phyloP scores from a whole-genome alignment of 30 jellyfish, hydroid and myxozoan species.

The Pseudorhiza aurosa region DNA sequence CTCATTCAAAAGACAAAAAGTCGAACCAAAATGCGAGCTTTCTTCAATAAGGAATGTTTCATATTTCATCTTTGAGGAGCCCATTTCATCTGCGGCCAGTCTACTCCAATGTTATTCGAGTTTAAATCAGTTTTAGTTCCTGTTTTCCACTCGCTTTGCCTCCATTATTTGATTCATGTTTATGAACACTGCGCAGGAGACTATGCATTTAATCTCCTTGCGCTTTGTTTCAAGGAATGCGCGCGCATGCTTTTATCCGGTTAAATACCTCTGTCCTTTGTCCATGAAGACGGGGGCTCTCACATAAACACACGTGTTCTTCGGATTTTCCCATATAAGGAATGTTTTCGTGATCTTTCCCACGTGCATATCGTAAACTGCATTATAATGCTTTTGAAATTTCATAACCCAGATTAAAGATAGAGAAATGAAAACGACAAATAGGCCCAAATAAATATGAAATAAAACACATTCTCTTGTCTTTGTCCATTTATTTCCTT shows the following conservation, averaged over 20 bases:
- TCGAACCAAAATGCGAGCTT: constrained; percentile 54
- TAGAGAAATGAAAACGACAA: no score
- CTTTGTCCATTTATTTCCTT: no score
- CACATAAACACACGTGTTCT: background rate
- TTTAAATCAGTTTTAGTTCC: constrained; percentile 12
- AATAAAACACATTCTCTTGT: no score
- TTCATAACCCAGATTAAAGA: no score
- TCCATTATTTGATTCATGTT: background rate
- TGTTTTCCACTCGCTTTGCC: constrained; percentile 11
- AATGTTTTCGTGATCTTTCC: background rate
- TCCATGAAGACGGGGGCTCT: constrained; percentile 37
- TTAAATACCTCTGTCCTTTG: background rate
- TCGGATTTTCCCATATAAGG: background rate
- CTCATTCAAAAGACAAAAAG: constrained; percentile 77
- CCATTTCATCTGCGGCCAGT: background rate
- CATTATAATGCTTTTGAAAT: no score
- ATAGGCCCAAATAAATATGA: no score
- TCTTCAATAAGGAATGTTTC: constrained; percentile 72
- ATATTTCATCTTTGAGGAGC: constrained; percentile 50
- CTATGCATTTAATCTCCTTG: background rate
- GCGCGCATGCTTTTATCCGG: constrained; percentile 28
- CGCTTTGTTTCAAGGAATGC: constrained; percentile 25
- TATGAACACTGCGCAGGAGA: constrained; percentile 14
- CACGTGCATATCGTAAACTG: no score
- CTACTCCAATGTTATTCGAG: background rate